These are phyloP conservation scores for Momotus momota DNA, from an alignment of 2,797 vertebrate genomes.

Conservation along the genomic window DNA sequence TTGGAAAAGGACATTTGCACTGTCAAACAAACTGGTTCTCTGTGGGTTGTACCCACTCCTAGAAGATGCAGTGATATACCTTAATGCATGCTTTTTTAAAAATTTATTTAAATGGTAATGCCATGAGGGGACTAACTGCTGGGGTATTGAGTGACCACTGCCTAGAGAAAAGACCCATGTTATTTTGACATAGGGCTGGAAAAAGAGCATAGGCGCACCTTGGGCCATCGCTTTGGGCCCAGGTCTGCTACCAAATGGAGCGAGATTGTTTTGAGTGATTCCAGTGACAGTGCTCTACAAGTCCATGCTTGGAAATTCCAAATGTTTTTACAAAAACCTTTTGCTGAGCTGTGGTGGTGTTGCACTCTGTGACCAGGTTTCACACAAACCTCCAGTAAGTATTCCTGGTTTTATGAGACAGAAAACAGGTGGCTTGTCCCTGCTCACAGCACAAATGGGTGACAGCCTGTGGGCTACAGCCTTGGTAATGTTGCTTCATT, in stretches of 20 bases:
- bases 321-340: not conserved
- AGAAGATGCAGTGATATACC: not conserved
- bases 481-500: not conserved
- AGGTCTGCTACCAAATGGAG: not conserved
- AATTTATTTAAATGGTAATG: not conserved
- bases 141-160: not conserved
- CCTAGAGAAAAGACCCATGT: not conserved
- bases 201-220: not conserved
- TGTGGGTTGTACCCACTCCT: not conserved
- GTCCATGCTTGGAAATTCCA: not conserved
- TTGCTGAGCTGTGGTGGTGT: not conserved
- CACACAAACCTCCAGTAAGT: not conserved
- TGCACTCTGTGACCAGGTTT: not conserved
- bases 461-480: not conserved
- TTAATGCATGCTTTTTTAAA: not conserved
- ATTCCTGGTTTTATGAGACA: not conserved
- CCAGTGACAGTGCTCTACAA: accelerated
- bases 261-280: not conserved
- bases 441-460: not conserved
- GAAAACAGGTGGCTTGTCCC: not conserved
- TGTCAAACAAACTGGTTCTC: not conserved
- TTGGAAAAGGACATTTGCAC: not conserved
- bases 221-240: not conserved
- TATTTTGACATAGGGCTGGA: not conserved
- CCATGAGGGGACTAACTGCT: not conserved